phyloP scores from a whole-genome alignment of 2,888 invertebrate genomes.

The Pheosia gnoma region DNA sequence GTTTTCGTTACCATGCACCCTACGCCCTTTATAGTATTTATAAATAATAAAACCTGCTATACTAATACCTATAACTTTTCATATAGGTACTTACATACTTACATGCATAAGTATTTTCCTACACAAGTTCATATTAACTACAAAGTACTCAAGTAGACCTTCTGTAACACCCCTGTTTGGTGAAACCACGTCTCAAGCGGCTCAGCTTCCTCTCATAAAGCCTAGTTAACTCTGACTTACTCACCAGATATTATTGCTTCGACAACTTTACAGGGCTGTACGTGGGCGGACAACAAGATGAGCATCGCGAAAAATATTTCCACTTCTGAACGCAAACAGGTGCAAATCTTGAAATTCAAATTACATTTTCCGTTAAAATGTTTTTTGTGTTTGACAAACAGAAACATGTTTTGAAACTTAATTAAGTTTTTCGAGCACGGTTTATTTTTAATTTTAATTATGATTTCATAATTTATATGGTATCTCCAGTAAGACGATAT shows the following conservation, averaged over 20 bases:
- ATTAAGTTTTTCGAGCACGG: too few species aligned
- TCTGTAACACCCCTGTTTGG: background rate
- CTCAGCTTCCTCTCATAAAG: background rate
- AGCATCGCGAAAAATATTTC: background rate
- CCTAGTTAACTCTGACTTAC: background rate
- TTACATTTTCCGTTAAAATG: background rate
- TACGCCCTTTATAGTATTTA: too few species aligned
- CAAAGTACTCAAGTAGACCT: background rate
- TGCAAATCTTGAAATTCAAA: background rate
- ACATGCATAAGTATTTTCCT: too few species aligned
- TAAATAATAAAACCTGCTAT: too few species aligned
- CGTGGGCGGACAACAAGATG: background rate
- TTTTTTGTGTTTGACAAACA: background rate
- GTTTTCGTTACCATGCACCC: too few species aligned
- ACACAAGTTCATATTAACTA: too few species aligned
- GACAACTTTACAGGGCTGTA: background rate
- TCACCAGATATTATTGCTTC: background rate
- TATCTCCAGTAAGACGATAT: too few species aligned
- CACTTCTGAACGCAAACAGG: slow-evolving; percentile 1
- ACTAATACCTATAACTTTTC: too few species aligned
- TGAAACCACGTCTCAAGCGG: background rate
- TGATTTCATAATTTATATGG: too few species aligned
- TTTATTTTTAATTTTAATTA: too few species aligned
- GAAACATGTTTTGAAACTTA: background rate
- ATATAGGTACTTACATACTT: too few species aligned